These are phyloP conservation scores for Clinocottus analis DNA, from an alignment of 2,113 vertebrate species.

Conservation along the genomic window DNA sequence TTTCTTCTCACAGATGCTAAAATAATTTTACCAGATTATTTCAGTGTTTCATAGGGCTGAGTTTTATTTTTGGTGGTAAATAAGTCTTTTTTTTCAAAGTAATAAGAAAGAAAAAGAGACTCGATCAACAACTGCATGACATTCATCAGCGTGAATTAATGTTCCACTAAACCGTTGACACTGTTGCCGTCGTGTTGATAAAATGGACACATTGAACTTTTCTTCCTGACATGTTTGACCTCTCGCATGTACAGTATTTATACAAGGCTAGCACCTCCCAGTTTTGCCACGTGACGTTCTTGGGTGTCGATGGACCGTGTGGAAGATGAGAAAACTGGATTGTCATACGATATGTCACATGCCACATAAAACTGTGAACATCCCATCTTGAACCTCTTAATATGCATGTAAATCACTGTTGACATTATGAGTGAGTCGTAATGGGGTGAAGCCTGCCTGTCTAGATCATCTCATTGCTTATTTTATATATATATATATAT, in stretches of 20 bases:
- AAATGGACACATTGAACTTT: neutral
- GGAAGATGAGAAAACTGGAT: constrained; percentile 57
- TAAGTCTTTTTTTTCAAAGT: neutral
- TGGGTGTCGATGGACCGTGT: constrained; percentile 15
- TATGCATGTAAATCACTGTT: constrained; percentile 65
- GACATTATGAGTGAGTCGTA: constrained; percentile 23
- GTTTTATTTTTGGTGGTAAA: neutral
- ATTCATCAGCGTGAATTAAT: neutral
- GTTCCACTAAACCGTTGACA: neutral
- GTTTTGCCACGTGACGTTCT: constrained; percentile 51
- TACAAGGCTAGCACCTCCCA: constrained; percentile 34
- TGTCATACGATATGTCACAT: constrained; percentile 72
- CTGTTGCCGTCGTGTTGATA: neutral
- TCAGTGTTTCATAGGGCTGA: neutral
- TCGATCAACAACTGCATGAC: neutral
- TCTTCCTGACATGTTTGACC: constrained; percentile 13
- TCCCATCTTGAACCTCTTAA: constrained; percentile 53
- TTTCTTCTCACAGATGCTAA: no score
- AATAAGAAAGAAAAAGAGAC: neutral
- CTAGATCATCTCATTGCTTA: neutral
- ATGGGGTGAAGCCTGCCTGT: neutral
- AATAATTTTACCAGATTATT: no score
- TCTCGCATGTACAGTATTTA: constrained; percentile 16
- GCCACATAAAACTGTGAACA: constrained; percentile 65
- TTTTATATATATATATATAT: neutral